Base-by-base conservation (phyloP, 1,140 invertebrate genomes). In the Oryctes rhinoceros region DNA sequence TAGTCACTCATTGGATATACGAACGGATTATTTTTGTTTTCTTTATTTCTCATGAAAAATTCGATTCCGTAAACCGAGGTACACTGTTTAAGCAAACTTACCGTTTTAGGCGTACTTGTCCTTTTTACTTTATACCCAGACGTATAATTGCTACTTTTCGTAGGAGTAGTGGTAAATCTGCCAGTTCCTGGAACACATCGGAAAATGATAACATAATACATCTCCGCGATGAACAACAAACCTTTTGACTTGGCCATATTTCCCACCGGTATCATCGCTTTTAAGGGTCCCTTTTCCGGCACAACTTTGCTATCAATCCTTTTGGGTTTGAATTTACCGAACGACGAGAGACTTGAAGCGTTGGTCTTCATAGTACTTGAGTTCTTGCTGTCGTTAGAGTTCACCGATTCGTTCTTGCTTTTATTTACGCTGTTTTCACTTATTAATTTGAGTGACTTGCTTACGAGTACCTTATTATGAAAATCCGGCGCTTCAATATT, bases 261-360 rank as follows among this genome's bases (percentile, higher is more conserved):
- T 49, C 74, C 80, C 78, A 82, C 35, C 20, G 81, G 80, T 9
- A 82, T 79, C 47, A 82, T 80, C 13, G 81, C 81, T 78, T 79
- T 82, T 53, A 82, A 75, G 4, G 81, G 81, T n/a, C 81, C 81
- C 39, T 65, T 82, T 47, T 65, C 78, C n/a, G 67, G 49, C 11
- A 15, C 71, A 24, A 30, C 30, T 67, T 82, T 82, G 2, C 47
- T 20, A 30, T 81, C 80, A 15, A 67, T 47, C 24, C 77, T 81
- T 78, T 81, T 82, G 5, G 81, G 81, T 49, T 76, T 82, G 5
- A 82, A 78, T 79, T 78, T 82, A 15, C 76, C 75, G n/a, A 49
- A 30, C 13, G 75, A 47, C 18, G 47, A 3, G 9, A 47, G 18
- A 15, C n/a, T 79, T 11, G 39, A 78, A 24, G 53, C 20, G 37